Evolutionary conservation across 2,797 vertebrate genomes (phyloP).

Genomic region (Acrocephalus scirpaceus): DNA sequence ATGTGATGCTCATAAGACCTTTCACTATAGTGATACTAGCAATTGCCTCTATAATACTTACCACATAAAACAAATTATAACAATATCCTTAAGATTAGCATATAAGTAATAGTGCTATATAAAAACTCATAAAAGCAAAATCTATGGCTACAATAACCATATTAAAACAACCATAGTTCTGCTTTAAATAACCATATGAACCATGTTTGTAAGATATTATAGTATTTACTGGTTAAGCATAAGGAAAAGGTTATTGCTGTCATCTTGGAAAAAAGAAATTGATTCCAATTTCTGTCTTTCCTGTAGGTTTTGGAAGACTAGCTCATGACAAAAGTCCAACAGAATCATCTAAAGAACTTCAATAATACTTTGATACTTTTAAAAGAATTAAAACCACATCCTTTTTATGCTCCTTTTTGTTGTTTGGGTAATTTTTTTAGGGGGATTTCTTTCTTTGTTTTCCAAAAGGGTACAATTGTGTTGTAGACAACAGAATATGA

Average conservation of each 20-base stretch:
- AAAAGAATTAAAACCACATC: not conserved
- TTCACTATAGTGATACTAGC: slow-evolving; percentile 42
- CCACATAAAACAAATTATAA: slow-evolving; percentile 75
- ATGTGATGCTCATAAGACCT: slow-evolving; percentile 43
- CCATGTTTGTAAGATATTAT: slow-evolving; percentile 42
- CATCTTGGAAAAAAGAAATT: slow-evolving; percentile 15
- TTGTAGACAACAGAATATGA: not conserved
- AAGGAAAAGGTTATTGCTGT: not conserved
- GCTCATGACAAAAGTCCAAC: not conserved
- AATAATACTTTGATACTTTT: not conserved
- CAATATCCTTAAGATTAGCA: slow-evolving; percentile 75
- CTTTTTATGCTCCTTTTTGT: not conserved
- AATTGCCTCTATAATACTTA: slow-evolving; percentile 66
- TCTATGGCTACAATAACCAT: slow-evolving; percentile 66
- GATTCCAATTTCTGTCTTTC: not conserved
- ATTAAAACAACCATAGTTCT: slow-evolving; percentile 72
- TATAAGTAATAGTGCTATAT: slow-evolving; percentile 73
- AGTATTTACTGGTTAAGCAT: slow-evolving; percentile 61
- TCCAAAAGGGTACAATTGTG: not conserved
- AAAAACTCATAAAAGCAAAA: slow-evolving; percentile 75
- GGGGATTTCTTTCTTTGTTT: not conserved
- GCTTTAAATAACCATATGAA: slow-evolving; percentile 71
- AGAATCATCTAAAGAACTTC: not conserved
- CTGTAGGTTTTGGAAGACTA: not conserved
- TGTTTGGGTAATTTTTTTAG: not conserved